A percentile compares a stretch with the other conserved stretches of the same genome.
Conservation (phyloP, 2,113 vertebrate species). For the Hypanus sabinus region DNA sequence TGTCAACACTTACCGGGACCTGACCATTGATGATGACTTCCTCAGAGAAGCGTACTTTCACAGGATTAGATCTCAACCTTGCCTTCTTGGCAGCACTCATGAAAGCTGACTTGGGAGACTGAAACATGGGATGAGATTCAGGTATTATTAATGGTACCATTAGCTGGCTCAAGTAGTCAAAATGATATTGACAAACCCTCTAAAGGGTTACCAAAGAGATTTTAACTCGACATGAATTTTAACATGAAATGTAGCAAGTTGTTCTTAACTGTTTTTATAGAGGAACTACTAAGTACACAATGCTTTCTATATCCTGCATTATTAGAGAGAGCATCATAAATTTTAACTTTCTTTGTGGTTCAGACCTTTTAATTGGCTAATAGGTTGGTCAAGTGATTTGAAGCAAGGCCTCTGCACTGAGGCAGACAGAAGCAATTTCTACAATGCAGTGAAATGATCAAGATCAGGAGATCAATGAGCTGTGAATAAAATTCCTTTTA, state of each 20-base stretch:
- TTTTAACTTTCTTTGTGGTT: neutral
- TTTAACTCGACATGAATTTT: neutral
- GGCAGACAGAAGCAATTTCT: neutral
- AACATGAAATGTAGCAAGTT: neutral
- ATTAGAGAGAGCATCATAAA: neutral
- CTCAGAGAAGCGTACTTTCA: constrained; percentile 95
- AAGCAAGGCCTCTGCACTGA: neutral
- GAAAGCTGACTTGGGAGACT: constrained; percentile 98
- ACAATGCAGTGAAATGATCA: neutral
- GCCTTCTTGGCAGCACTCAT: constrained; percentile 98
- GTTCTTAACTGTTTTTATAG: neutral
- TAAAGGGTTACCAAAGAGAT: neutral
- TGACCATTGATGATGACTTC: constrained; percentile 97
- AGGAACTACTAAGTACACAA: neutral
- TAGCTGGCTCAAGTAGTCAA: neutral
- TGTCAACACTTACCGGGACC: constrained; percentile 77
- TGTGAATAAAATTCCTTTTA: neutral
- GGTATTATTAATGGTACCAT: neutral
- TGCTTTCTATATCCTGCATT: neutral
- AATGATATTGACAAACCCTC: no score
- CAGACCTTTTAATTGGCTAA: neutral
- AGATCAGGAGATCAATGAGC: neutral
- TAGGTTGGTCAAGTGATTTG: neutral
- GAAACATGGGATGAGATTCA: constrained; percentile 41
- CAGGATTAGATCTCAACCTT: constrained; percentile 96